Evolutionary conservation across 64 coral and sea anemone species (phyloP), one percentile per base, ranked within the genome.

Genomic region (Montipora cactus): DNA sequence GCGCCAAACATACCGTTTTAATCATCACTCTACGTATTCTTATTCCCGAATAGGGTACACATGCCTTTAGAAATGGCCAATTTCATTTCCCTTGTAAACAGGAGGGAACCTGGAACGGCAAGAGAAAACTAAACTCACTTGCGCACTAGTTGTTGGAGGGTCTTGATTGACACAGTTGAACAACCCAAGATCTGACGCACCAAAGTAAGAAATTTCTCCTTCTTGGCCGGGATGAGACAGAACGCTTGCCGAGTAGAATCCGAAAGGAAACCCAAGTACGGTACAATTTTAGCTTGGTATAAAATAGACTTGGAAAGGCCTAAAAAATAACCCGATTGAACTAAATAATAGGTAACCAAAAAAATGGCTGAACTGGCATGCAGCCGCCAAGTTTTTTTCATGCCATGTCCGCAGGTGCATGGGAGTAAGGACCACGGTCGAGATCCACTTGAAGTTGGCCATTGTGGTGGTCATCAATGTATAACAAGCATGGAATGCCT

Each of bases 231-330:
- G 2, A 83, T 48, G 9, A 91, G 79, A 5, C 18, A 25, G 74
- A 91, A 91, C 4, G 67, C 90, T 23, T 91, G 78, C 8, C 15
- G 13, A 12, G 3, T 7, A 71, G 90, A 91, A 25, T 91, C 90
- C 8, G 18, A 49, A 3, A 81, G 44, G 53, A 82, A 81, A 0
- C 78, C 90, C 15, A 81, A 70, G 61, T 82, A 91, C 22, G 78
- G 90, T 2, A 91, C 74, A 8, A 16, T 12, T 51, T 81, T 21
- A 55, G 45, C 15, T 14, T 62, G 90, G 14, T 2, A 52, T 7
- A 91, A 61, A 49, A 73, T 82, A 46, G 59, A 82, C 49, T 91
- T 91, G 4, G 58, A 49, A 8, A 81, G 25, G 1, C 16, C 53
- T 9, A 82, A 2, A 67, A 67, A 67, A n/a, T 67, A 67, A 67